Evolutionary conservation across 2,888 invertebrate genomes (phyloP).

Genomic region (Drosophila histrio): DNA sequence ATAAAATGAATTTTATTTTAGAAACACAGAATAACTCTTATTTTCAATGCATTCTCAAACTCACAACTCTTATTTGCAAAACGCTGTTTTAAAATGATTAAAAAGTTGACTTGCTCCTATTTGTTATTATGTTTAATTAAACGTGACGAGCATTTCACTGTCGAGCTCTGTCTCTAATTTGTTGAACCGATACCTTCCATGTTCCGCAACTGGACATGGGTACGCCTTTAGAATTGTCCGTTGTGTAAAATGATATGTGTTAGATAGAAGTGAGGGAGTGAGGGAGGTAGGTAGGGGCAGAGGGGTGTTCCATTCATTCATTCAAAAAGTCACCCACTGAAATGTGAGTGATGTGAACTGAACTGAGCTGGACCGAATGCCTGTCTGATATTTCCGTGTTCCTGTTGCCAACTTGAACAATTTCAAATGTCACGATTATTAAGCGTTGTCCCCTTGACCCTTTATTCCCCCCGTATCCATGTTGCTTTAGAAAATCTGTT

Average conservation of each 20-base stretch:
- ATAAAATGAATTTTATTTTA: too few species aligned
- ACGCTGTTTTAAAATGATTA: too few species aligned
- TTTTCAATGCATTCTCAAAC: too few species aligned
- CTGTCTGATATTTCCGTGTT: conserved; percentile 48
- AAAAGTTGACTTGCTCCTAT: too few species aligned
- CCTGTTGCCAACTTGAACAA: conserved; percentile 35
- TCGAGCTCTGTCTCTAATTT: neutral
- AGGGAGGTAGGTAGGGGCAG: too few species aligned
- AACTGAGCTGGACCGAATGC: conserved; percentile 25
- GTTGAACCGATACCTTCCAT: conserved; percentile 2
- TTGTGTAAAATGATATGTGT: conserved; percentile 17
- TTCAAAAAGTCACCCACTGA: conserved; percentile 2
- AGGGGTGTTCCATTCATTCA: neutral
- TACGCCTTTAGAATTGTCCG: conserved; percentile 3
- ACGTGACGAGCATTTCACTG: too few species aligned
- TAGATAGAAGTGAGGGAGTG: neutral
- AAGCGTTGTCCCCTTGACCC: neutral
- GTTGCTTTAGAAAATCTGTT: conserved; percentile 23
- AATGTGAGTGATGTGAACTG: conserved; percentile 48
- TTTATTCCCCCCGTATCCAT: neutral
- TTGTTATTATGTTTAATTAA: too few species aligned
- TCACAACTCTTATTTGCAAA: too few species aligned
- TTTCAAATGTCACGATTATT: conserved; percentile 58
- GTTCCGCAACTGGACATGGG: conserved; percentile 32
- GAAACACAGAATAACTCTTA: too few species aligned